phyloP scores from a whole-genome alignment of 2,888 invertebrate genomes.

The Acanthosepion lycidas region DNA sequence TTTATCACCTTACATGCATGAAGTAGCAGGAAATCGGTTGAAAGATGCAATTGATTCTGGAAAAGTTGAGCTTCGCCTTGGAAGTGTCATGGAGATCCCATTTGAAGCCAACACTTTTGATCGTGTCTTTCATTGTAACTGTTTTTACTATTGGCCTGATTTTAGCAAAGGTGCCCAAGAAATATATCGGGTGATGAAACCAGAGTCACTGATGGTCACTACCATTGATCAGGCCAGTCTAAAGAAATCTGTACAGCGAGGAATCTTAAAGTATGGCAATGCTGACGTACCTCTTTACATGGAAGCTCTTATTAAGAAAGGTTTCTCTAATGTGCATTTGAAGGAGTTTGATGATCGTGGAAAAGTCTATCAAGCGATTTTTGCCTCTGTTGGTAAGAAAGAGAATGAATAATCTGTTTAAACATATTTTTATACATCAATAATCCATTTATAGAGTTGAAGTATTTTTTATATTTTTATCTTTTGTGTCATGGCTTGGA shows the following conservation, averaged over 20 bases:
- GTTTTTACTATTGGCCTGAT: no score
- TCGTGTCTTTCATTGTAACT: no score
- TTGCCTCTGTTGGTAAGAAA: constrained; percentile 49
- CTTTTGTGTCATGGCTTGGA: no score
- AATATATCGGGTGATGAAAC: no score
- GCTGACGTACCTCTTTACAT: constrained; percentile 50
- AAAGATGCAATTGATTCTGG: constrained; percentile 55
- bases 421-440: no score
- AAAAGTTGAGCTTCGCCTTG: constrained; percentile 58
- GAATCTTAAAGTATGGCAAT: constrained; percentile 57
- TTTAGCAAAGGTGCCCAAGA: no score
- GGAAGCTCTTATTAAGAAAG: constrained; percentile 57
- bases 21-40: constrained; percentile 54
- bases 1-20: constrained; percentile 63
- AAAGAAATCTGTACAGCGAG: constrained; percentile 50
- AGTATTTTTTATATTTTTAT: no score
- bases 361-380: constrained; percentile 55
- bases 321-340: constrained; percentile 63
- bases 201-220: constrained; percentile 59
- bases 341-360: constrained; percentile 48
- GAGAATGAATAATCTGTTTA: background rate
- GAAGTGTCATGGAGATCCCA: no score
- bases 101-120: no score
- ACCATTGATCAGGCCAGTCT: constrained; percentile 56
- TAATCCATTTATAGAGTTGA: no score